These are phyloP conservation scores for Acromyrmex echinatior DNA, from an alignment of 1,140 invertebrate genomes.

Conservation along the genomic window DNA sequence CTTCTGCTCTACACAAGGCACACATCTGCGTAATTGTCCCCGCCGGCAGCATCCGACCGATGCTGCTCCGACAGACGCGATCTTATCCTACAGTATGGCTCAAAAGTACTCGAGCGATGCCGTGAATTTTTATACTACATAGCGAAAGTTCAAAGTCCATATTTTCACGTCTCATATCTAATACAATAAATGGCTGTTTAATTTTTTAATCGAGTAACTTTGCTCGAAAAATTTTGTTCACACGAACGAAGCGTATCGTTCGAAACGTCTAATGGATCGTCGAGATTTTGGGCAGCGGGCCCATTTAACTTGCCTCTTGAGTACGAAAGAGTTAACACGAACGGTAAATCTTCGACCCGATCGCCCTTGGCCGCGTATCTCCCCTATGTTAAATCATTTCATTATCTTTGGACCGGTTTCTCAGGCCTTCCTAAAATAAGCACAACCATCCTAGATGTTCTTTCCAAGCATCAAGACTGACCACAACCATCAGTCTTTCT, in stretches of 20 bases:
- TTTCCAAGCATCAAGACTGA: conserved; percentile 72
- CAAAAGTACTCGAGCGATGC: conserved; percentile 60
- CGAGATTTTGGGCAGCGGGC: conserved; percentile 2
- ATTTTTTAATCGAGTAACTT: not conserved
- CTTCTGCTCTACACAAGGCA: conserved; percentile 71
- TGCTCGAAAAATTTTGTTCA: not conserved
- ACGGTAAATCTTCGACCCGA: conserved; percentile 43
- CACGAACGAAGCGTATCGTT: not conserved
- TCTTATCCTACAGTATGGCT: conserved; percentile 72
- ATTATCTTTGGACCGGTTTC: conserved; percentile 74
- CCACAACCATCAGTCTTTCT: not conserved
- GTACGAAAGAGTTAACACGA: conserved; percentile 29
- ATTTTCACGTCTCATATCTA: not conserved
- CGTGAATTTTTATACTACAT: not conserved
- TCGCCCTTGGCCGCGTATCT: conserved; percentile 51
- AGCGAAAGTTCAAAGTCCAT: not conserved
- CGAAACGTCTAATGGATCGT: not conserved
- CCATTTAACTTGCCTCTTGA: not conserved
- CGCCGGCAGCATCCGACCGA: conserved; percentile 84
- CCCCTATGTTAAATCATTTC: conserved; percentile 54
- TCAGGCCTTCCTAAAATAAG: conserved; percentile 75
- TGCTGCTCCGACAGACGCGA: conserved; percentile 54
- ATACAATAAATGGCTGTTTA: not conserved
- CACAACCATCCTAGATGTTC: conserved; percentile 75
- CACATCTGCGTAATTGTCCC: conserved; percentile 87